Conservation (phyloP, 2,113 vertebrate species). For the Sus scrofa region T2T-Sscrofa CM000817.6:149513001-149513500, state of each 20-base stretch:
- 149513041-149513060: neutral
- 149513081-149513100: neutral
- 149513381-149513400: no score
- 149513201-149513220: neutral
- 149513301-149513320: neutral
- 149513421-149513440: no score
- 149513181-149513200: neutral
- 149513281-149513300: neutral
- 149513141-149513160: neutral
- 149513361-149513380: no score
- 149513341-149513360: no score
- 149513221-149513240: neutral
- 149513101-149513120: neutral
- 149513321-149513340: neutral
- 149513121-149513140: no score
- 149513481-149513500: no score
- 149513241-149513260: neutral
- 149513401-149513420: no score
- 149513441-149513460: no score
- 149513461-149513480: no score
- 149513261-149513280: neutral
- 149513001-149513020: neutral
- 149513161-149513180: neutral
- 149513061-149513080: neutral
- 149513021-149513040: neutral